Conservation (phyloP, 2,113 vertebrate genomes). For the Tringa solitaria region DNA sequence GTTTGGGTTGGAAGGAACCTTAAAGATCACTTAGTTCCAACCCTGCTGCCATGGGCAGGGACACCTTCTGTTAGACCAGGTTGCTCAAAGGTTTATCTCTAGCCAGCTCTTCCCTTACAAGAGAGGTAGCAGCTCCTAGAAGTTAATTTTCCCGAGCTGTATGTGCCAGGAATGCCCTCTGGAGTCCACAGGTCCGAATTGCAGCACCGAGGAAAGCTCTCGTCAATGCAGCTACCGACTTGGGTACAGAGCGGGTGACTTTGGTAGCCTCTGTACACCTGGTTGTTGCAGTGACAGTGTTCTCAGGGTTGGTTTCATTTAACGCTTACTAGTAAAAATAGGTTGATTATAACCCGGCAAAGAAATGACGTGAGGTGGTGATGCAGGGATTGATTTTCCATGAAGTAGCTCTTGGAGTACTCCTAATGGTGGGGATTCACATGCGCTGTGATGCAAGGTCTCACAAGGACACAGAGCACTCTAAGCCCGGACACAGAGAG, state of each 20-base stretch:
- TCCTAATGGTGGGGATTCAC: background rate
- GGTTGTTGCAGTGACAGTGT: background rate
- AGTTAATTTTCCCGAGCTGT: background rate
- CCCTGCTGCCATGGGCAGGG: background rate
- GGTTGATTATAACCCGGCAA: background rate
- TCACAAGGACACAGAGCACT: background rate
- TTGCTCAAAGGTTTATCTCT: background rate
- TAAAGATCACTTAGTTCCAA: background rate
- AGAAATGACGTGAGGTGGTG: background rate
- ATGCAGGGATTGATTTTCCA: background rate
- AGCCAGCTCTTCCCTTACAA: background rate
- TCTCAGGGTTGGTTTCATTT: background rate
- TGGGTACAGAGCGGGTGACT: background rate
- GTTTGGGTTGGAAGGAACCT: background rate
- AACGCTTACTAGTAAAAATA: background rate
- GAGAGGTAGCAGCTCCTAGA: no score
- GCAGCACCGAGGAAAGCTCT: background rate
- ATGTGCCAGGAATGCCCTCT: background rate
- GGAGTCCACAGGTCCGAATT: fast-evolving
- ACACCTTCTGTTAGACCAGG: background rate
- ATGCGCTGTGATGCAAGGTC: fast-evolving
- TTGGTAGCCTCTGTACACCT: background rate
- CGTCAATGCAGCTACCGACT: no score
- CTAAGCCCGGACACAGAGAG: no score
- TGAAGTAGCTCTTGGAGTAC: background rate